Conservation (phyloP, 1,140 invertebrate species). For the Pachyrhynchus sulphureomaculatus region DNA sequence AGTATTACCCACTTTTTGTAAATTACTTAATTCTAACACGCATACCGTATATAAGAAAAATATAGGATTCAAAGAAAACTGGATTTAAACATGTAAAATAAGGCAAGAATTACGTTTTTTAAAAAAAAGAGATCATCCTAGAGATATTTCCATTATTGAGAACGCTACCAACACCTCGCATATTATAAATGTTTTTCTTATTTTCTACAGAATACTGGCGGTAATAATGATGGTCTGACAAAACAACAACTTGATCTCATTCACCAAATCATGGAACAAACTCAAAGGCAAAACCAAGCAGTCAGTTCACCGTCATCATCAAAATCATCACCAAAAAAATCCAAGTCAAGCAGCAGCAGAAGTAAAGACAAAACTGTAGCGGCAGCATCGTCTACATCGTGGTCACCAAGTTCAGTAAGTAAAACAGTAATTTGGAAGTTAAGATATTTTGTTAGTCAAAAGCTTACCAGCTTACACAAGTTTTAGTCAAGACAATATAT, state of each 20-base stretch:
- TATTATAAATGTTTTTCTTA: slow-evolving; percentile 2
- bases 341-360: slow-evolving; percentile 35
- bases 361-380: slow-evolving; percentile 25
- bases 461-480: too few species aligned
- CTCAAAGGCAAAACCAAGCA: slow-evolving; percentile 55
- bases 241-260: slow-evolving; percentile 75
- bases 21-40: too few species aligned
- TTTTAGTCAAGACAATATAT: too few species aligned
- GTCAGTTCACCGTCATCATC: slow-evolving; percentile 43
- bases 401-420: slow-evolving; percentile 30
- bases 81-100: too few species aligned
- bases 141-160: too few species aligned
- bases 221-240: slow-evolving; percentile 65
- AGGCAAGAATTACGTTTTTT: too few species aligned
- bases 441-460: too few species aligned
- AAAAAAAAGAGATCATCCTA: too few species aligned
- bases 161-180: neutral
- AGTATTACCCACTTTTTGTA: too few species aligned
- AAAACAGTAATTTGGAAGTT: neutral
- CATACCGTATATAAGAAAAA: too few species aligned
- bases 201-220: slow-evolving; percentile 51
- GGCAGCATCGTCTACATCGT: slow-evolving; percentile 24
- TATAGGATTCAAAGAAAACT: too few species aligned
- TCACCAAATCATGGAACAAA: slow-evolving; percentile 77
- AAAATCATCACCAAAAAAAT: slow-evolving; percentile 43